Evolutionary conservation across 2,797 vertebrate species (phyloP), one percentile per base, ranked within the genome.

Genomic region (Nothura maculosa): DNA sequence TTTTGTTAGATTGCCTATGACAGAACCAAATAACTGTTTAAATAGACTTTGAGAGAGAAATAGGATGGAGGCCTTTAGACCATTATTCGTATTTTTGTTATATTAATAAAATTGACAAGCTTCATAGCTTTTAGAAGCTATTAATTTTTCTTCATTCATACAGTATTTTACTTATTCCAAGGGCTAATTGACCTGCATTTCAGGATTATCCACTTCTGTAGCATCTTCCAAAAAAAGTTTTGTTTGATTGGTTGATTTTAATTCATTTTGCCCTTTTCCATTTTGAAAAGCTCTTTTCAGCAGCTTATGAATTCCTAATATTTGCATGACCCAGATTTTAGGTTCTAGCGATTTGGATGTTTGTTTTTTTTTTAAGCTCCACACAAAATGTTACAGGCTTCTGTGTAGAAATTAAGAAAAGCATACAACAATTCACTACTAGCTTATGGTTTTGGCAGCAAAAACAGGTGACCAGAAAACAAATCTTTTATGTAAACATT

Each of bases 1-100:
- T 89, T 89, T 90, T 90, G 90, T 94, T 93, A 78, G 75, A 52
- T 86, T 93, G 28, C 12, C 32, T 82, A 9, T 79, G 81, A 85
- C 78, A 90, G 82, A 84, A 74, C 24, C 4, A 87, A 90, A 87
- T 88, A 84, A 82, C 20, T 88, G 18, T 55, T 89, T 66, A 90
- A 93, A 80, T 20, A 42, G 22, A 76, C 58, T 88, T 77, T 18
- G 57, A 81, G 75, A 43, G 6, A 20, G 13, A 90, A 86, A 64
- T 36, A 85, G 32, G 79, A 74, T 12, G 48, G 48, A 80, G 21
- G 24, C 42, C n/a, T 80, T 94, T 54, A 67, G 52, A 36, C 70
- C 36, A n/a, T 82, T 88, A 45, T 87, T 92, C 61, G 55, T 68
- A 32, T 54, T 34, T 13, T 10, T 20, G 6, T 52, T 88, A 42